A percentile compares a stretch with the other conserved stretches of the same genome.
Conservation (phyloP, 2,113 vertebrate species). For the Numenius arquata region DNA sequence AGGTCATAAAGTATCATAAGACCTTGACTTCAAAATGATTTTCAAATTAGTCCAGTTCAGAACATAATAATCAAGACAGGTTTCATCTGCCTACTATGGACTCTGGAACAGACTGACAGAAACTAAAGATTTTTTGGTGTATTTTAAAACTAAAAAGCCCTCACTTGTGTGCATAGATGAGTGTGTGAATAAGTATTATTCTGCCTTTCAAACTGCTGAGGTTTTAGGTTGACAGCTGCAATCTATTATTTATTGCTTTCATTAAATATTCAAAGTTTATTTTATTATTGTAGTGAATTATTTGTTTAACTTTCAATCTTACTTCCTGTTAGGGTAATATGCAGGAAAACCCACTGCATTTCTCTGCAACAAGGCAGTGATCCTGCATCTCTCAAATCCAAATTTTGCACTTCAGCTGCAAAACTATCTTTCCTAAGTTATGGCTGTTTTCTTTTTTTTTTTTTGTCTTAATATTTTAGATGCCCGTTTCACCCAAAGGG, state of each 20-base stretch:
- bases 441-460: not conserved
- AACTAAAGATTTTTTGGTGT: not conserved
- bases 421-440: not conserved
- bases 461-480: not conserved
- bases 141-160: not conserved
- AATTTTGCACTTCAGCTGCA: not conserved
- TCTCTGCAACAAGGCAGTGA: not conserved
- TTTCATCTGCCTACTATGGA: slow-evolving; percentile 48
- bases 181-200: not conserved
- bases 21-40: slow-evolving; percentile 64
- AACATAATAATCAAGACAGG: slow-evolving; percentile 18
- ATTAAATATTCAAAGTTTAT: slow-evolving; percentile 3
- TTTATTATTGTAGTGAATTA: not conserved
- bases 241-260: slow-evolving; percentile 5
- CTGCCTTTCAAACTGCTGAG: not conserved
- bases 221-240: not conserved
- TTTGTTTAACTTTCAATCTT: not conserved
- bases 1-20: slow-evolving; percentile 54
- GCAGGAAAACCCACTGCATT: not conserved
- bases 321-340: not conserved
- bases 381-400: not conserved
- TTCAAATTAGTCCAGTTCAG: slow-evolving; percentile 56
- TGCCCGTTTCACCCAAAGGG: not conserved
- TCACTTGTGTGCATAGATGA: not conserved
- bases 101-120: not conserved